A percentile compares a stretch with the other conserved stretches of the same genome.
These are phyloP conservation scores for Oophaga sylvatica DNA, from an alignment of 2,797 vertebrate species.

Conservation along the genomic window DNA sequence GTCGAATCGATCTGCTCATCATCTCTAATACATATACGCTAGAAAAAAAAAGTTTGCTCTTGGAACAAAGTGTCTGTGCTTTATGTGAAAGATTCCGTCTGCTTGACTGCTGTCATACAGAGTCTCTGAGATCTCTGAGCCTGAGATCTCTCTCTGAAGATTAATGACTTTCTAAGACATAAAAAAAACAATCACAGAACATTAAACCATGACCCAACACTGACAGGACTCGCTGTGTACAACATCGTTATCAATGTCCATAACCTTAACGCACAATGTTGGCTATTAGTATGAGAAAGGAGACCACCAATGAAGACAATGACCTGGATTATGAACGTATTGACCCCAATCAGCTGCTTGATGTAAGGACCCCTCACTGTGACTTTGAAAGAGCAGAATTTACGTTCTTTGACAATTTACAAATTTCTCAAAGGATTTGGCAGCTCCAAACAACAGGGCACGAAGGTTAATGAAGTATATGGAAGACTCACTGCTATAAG, in stretches of 20 bases:
- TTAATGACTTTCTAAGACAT: too few relatives aligned
- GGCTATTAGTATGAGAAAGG: neutral
- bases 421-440: neutral
- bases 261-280: neutral
- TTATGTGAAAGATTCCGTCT: too few relatives aligned
- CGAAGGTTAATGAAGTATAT: neutral
- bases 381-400: neutral
- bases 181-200: too few relatives aligned
- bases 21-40: too few relatives aligned
- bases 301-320: neutral
- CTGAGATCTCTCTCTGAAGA: too few relatives aligned
- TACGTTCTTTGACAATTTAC: neutral
- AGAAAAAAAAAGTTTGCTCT: too few relatives aligned
- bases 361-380: neutral
- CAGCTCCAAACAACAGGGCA: neutral
- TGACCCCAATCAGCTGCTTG: neutral
- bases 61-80: too few relatives aligned
- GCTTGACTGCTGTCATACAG: too few relatives aligned
- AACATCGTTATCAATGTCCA: neutral
- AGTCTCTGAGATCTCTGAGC: too few relatives aligned
- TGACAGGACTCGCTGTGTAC: too few relatives aligned
- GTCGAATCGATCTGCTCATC: too few relatives aligned
- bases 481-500: neutral
- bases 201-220: too few relatives aligned
- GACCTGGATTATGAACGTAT: neutral